Evolutionary conservation across 1,140 invertebrate genomes (phyloP), one percentile per base, ranked within the genome.

Genomic region (Bathynomus jamesi): DNA sequence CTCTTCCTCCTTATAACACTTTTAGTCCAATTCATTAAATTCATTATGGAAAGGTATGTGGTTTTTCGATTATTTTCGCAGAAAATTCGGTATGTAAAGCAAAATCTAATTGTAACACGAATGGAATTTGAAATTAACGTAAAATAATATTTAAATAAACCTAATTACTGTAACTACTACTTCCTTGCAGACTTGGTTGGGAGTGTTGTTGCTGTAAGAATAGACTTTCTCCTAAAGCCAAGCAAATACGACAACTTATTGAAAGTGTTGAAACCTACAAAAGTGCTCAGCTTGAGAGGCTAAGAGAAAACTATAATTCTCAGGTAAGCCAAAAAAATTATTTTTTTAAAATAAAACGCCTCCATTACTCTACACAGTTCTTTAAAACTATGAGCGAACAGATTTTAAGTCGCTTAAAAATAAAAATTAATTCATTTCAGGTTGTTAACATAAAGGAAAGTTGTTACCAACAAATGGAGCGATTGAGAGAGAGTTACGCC

Each of bases 211-310:
- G 85, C 68, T 85, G 84, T 69, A 82, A 83, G 27, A 86, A 88
- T 65, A 86, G 87, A 8, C 85, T 87, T 28, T 90, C 90, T 8
- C 90, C 91, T 3, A 85, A 90, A 64, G 88, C 90, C 8, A 86
- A 88, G 61, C 92, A 95, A 80, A 90, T 96, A 63, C 91, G 90
- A 79, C 88, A 87, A 69, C 90, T 86, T n/a, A 82, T 95, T 75
- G 93, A 96, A 79, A 93, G 89, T 80, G 92, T 96, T 72, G 93
- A 96, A 81, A 88, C 89, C 67, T 94, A 95, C 81, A 94, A 94
- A 82, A 61, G 74, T 8, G 68, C 73, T 31, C 83, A 84, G 71
- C 74, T 85, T 46, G 82, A 82, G 8, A 87, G 89, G 75, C 83
- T 97, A 53, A 84, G 93, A 2, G 93, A 96, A 79, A 96, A 96